phyloP scores from a whole-genome alignment of 2,113 vertebrate genomes.

The Aepyceros melampus region DNA sequence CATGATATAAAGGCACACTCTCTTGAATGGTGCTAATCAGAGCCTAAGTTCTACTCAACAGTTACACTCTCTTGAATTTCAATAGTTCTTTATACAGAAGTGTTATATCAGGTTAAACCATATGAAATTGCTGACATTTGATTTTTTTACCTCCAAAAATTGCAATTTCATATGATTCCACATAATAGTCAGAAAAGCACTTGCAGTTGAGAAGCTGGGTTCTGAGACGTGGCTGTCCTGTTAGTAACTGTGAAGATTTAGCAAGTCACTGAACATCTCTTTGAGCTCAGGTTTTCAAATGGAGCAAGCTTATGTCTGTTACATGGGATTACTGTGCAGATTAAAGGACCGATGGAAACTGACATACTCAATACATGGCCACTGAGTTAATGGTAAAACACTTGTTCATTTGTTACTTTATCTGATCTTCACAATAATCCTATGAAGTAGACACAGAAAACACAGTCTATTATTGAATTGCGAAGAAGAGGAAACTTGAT shows the following conservation, averaged over 20 bases:
- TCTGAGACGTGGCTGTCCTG: not conserved
- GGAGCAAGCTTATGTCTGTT: not conserved
- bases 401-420: not conserved
- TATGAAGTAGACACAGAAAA: not conserved
- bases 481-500: not conserved
- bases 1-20: not conserved
- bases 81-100: not conserved
- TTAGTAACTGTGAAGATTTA: not conserved
- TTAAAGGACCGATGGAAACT: not conserved
- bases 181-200: conserved; percentile 4
- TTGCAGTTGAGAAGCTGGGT: not conserved
- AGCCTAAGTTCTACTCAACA: not conserved
- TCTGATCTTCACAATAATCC: not conserved
- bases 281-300: conserved; percentile 1
- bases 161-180: conserved; percentile 23
- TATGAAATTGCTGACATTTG: not conserved
- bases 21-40: not conserved
- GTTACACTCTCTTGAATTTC: not conserved
- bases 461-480: not conserved
- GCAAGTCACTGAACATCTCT: not conserved
- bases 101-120: not conserved
- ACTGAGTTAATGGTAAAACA: not conserved
- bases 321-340: not conserved
- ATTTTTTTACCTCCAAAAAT: conserved; percentile 16
- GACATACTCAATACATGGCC: not conserved